phyloP scores from a whole-genome alignment of 2,888 invertebrate species.

The Lycophotia porphyrea region DNA sequence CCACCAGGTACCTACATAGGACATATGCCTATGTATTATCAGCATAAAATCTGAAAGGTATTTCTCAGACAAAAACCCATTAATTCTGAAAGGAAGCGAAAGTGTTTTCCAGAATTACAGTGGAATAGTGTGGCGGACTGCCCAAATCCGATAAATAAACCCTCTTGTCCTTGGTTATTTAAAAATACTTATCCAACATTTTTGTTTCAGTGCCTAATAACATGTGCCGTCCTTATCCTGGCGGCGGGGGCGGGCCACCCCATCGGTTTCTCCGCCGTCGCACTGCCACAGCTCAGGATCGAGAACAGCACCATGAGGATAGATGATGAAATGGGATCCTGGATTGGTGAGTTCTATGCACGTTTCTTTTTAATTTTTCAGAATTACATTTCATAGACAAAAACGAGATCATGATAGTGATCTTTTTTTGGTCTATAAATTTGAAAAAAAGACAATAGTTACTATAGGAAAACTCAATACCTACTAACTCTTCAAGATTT shows the following conservation, averaged over 20 bases:
- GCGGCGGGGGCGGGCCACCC: constrained; percentile 95
- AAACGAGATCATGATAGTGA: neutral
- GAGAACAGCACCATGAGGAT: constrained; percentile 91
- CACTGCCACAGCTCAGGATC: constrained; percentile 93
- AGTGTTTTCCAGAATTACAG: too few relatives aligned
- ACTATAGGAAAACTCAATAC: too few relatives aligned
- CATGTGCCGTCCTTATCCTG: constrained; percentile 92
- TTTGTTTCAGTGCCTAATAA: constrained; percentile 92
- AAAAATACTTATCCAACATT: neutral
- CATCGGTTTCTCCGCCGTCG: constrained; percentile 94
- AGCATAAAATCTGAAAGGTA: too few relatives aligned
- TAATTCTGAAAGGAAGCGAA: too few relatives aligned
- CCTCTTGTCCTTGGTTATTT: neutral
- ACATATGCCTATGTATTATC: too few relatives aligned
- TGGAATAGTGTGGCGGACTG: too few relatives aligned
- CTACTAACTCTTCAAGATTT: too few relatives aligned
- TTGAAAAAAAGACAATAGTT: too few relatives aligned
- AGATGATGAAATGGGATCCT: constrained; percentile 93
- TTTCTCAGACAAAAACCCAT: too few relatives aligned
- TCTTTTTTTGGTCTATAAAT: too few relatives aligned
- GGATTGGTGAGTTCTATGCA: constrained; percentile 91
- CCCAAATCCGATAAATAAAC: neutral
- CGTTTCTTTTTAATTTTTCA: neutral
- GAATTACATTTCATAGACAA: neutral
- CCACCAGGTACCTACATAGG: too few relatives aligned